phyloP scores from a whole-genome alignment of 2,888 invertebrate genomes.

The Heteromurus nitidus region DNA sequence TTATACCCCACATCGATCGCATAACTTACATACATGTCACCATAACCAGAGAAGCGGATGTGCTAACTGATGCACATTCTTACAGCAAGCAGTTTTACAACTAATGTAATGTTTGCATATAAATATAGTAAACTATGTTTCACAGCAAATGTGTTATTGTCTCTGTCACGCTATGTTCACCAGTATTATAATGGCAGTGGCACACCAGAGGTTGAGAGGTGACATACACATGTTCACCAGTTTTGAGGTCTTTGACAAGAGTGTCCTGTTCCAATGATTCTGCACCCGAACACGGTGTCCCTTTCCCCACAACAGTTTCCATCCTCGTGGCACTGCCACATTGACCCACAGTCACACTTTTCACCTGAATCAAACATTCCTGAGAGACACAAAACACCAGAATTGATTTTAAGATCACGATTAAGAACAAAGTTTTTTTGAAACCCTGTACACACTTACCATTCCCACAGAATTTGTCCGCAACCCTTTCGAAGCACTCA shows the following conservation, averaged over 20 bases:
- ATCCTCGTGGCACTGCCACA: conserved; percentile 60
- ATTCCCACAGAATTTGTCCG: conserved; percentile 66
- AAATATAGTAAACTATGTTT: too few relatives aligned
- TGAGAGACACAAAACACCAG: conserved; percentile 11
- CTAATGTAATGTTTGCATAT: too few relatives aligned
- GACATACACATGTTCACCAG: too few relatives aligned
- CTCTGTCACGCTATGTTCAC: too few relatives aligned
- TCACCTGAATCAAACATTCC: conserved; percentile 59
- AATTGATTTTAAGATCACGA: neutral
- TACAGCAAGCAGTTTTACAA: too few relatives aligned
- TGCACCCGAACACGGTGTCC: conserved; percentile 54
- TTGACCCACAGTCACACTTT: conserved; percentile 65
- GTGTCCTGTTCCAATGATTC: neutral
- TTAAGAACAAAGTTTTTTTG: neutral
- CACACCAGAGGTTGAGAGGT: too few relatives aligned
- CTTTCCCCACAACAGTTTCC: conserved; percentile 66
- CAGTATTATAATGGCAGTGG: too few relatives aligned
- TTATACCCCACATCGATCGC: too few relatives aligned
- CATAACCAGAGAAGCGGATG: too few relatives aligned
- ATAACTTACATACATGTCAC: too few relatives aligned
- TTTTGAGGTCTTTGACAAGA: neutral
- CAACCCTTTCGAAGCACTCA: conserved; percentile 37
- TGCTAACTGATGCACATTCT: too few relatives aligned
- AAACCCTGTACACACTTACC: conserved; percentile 24
- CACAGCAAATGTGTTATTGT: too few relatives aligned